Base-by-base conservation (phyloP, 1,140 invertebrate species). In the Ceratoteleas bidentatus region DNA sequence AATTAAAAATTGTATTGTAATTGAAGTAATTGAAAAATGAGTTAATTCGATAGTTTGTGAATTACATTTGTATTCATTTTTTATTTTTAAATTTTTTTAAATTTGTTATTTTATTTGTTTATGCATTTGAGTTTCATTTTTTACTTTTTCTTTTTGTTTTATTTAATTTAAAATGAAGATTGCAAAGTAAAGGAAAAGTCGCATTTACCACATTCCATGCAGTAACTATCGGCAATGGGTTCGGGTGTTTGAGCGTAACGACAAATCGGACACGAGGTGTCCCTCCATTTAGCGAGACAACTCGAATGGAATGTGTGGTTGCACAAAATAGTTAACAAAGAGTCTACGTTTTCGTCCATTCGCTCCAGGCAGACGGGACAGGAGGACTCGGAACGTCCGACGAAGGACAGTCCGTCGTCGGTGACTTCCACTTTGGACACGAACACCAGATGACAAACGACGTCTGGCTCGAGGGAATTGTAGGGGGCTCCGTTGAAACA, bases 261-360 rank as follows among this genome's bases (percentile, higher is more conserved):
- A 87, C 95, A 96, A 68, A 96, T 94, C 0, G 95, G 95, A 85
- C 95, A 96, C 11, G 95, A 98, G 15, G 96, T 97, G 90, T 99
- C 98, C n/a, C 96, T 38, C 36, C 36, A 38, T 38, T 38, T 38
- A 6, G 36, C 94, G 34, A 99, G 92, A 91, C 99, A 99, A 82
- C 95, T 95, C 13, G 96, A 95, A 34, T 99, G 92, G 92, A 99
- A 99, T 75, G 94, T 96, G 92, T 99, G 99, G 92, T 99, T 99
- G 88, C 99, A 99, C 36, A 99, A 93, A 86, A 99, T 99, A 5
- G 98, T 99, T 62, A 99, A 92, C 79, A 99, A 96, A 3, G 98
- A 98, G 91, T 99, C 98, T 0, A 99, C 97, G 77, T 96, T 98
- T 91, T 99, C 98, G 91, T 99, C 98, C 98, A 98, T 99, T 84